Conservation (phyloP, 2,113 vertebrate genomes). For the Mesocricetus auratus region DNA sequence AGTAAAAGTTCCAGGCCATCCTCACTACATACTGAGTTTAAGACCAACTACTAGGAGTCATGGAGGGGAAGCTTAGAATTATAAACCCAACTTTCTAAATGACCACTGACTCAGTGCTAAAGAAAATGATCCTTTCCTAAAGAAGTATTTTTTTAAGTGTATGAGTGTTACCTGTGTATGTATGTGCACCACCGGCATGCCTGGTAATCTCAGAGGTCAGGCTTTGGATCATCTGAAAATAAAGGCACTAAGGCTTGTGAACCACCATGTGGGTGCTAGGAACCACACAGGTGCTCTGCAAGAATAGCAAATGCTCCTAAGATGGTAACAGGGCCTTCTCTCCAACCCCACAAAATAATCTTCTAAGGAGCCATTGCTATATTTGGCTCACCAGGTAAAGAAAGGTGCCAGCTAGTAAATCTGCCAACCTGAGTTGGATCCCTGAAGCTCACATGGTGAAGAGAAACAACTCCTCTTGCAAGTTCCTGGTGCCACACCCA, state of each 20-base stretch:
- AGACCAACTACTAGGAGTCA: too few species aligned
- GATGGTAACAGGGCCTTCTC: not conserved
- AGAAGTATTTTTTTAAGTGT: not conserved
- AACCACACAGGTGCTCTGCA: not conserved
- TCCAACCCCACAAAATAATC: not conserved
- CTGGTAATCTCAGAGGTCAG: not conserved
- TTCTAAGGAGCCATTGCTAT: not conserved
- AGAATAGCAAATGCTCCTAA: not conserved
- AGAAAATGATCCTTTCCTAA: not conserved
- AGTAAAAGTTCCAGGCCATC: not conserved
- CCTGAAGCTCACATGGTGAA: not conserved
- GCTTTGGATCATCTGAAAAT: not conserved
- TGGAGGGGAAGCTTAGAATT: not conserved
- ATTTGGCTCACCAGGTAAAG: not conserved
- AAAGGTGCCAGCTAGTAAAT: not conserved
- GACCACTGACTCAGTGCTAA: not conserved
- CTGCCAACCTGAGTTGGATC: not conserved
- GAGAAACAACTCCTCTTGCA: not conserved
- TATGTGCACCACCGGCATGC: not conserved
- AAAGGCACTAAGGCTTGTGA: not conserved
- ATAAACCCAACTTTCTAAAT: not conserved
- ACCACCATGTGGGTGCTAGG: not conserved
- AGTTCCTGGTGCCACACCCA: not conserved
- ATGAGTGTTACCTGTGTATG: not conserved
- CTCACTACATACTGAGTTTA: not conserved